phyloP scores from a whole-genome alignment of 2,113 vertebrate genomes.

The Leucopsar rothschildi region DNA sequence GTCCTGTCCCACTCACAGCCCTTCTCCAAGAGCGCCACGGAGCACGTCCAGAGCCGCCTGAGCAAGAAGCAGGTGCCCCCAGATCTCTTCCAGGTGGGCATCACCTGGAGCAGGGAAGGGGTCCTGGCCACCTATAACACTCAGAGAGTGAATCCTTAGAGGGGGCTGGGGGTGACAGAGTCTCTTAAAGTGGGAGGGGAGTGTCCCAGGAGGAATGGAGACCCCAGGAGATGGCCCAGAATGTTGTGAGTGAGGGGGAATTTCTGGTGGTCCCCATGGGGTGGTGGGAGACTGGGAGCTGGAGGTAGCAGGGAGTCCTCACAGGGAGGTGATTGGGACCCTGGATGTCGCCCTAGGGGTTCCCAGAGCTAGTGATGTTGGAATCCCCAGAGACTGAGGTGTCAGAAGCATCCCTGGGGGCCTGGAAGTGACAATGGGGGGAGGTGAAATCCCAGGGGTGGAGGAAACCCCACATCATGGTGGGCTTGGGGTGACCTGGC shows the following conservation, averaged over 20 bases:
- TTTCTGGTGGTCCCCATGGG: neutral
- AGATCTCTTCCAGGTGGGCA: conserved; percentile 76
- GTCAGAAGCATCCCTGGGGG: neutral
- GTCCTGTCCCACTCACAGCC: conserved; percentile 27
- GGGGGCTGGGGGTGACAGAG: neutral
- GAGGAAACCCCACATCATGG: fast-evolving
- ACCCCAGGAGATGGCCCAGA: neutral
- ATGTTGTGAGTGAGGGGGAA: neutral
- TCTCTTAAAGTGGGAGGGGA: neutral
- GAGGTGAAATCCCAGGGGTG: neutral
- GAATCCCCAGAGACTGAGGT: neutral
- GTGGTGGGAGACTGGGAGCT: neutral
- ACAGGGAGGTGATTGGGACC: neutral
- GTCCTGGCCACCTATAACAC: neutral
- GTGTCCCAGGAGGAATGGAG: neutral
- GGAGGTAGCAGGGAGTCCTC: neutral
- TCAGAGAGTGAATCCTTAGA: neutral
- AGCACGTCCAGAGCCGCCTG: conserved; percentile 73
- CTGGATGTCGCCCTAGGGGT: neutral
- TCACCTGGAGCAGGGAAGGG: neutral
- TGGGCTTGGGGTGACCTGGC: neutral
- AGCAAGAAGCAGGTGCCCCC: conserved; percentile 76
- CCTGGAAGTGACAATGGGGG: neutral
- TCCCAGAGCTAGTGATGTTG: neutral
- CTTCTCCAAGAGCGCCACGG: conserved; percentile 74